Base-by-base conservation (phyloP, 2,797 vertebrate species). In the Falco cherrug region DNA sequence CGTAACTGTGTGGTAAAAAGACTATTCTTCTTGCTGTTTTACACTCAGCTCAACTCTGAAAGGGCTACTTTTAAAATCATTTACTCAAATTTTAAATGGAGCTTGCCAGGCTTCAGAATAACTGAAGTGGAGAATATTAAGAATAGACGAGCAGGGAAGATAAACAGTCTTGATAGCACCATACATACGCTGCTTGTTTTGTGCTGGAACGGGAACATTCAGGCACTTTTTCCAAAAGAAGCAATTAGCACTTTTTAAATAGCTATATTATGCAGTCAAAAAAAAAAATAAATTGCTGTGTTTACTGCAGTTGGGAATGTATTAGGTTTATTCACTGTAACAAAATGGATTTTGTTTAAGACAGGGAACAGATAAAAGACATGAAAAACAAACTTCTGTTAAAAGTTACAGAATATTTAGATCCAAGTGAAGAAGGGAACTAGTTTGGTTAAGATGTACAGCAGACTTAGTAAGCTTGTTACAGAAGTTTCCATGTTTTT, bases 231-330 rank as follows among this genome's bases (percentile, higher is more conserved):
- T 68, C 89, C 75, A 61, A 94, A 94, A 97, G 81, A 63, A 83
- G 86, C 75, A 94, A 96, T 96, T 94, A 95, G 60, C n/a, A 25
- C 71, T 92, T 90, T 70, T 90, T 80, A 89, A 84, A 92, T 75
- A 74, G 82, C 81, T 74, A 15, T 51, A 85, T 95, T 88, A 81
- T 53, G 35, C 33, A 92, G 33, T 56, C 25, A 29, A 63, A 75
- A 81, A 45, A 63, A 75, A 85, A 85, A 48, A 5, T 54, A 35
- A 21, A 68, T 26, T 31, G 31, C 68, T 25, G 24, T 92, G 74
- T 76, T 93, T 75, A 20, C 59, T 85, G 70, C 26, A 2, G 11
- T 21, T 28, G 78, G 77, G 89, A 63, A 89, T 28, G 50, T 37
- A 74, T 74, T 65, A 29, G 20, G 51, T 82, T 90, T 70, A 92